A percentile compares a stretch with the other conserved stretches of the same genome.
Evolutionary conservation across 2,888 invertebrate species (phyloP).

Genomic region (Parnassius glacialis): DNA sequence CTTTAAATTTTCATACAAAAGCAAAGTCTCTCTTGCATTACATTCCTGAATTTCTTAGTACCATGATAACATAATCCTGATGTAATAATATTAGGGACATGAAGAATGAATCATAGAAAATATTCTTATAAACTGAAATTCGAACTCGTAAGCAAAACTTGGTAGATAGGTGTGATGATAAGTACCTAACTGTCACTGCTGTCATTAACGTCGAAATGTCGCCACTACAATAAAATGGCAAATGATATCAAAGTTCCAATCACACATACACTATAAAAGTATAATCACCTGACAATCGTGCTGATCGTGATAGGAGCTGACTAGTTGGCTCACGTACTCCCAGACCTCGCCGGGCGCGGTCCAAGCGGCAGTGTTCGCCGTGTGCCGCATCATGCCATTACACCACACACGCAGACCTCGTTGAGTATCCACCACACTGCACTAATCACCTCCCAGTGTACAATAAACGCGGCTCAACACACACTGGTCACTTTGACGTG

Average conservation of each 20-base stretch:
- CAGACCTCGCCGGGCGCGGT: constrained; percentile 82
- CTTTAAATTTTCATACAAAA: too few relatives aligned
- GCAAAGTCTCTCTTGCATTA: too few relatives aligned
- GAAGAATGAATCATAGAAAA: too few relatives aligned
- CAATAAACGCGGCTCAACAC: constrained; percentile 40
- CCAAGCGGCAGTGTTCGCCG: constrained; percentile 70
- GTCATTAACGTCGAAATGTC: neutral
- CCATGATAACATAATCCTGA: too few relatives aligned
- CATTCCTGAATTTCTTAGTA: too few relatives aligned
- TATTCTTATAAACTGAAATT: too few relatives aligned
- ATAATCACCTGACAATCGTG: constrained; percentile 68
- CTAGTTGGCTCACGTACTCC: constrained; percentile 84
- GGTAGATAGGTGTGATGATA: neutral
- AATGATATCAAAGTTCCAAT: neutral
- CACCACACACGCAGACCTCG: constrained; percentile 37
- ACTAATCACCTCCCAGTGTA: constrained; percentile 28
- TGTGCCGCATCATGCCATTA: constrained; percentile 79
- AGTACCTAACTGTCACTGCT: too few relatives aligned
- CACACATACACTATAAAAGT: too few relatives aligned
- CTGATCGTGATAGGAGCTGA: constrained; percentile 82
- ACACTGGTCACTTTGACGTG: constrained; percentile 67
- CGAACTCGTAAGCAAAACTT: too few relatives aligned
- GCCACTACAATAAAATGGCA: too few relatives aligned
- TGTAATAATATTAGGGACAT: too few relatives aligned
- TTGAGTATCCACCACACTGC: constrained; percentile 42